Base-by-base conservation (phyloP, 2,113 vertebrate species). In the Okapia johnstoni region DNA sequence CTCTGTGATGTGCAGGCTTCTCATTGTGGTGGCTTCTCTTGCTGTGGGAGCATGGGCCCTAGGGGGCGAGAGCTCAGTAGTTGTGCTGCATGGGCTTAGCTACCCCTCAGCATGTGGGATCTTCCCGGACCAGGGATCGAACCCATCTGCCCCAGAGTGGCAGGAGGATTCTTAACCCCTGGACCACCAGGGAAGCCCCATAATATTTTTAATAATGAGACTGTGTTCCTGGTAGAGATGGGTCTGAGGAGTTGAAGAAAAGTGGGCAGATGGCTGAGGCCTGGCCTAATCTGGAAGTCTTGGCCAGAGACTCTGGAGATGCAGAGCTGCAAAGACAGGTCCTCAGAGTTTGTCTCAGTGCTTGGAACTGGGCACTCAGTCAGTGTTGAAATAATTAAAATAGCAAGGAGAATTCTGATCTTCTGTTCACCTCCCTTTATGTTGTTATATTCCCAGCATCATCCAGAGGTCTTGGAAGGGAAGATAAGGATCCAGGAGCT, bases 21-120 rank as follows among this genome's bases (percentile, higher is more conserved):
- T 25, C n/a, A 13, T 17, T 26, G 21, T 3, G 36, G 21, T 25
- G 36, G 70, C 70, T 43, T 76, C 23, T 76, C 40, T 73, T 2
- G 52, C 10, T 52, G 6, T 43, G 40, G 40, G 40, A 76, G 70
- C 40, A 76, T 1, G 3, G 23, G 40, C 70, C 11, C 12, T 12
- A 14, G 23, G 36, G 40, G 26, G 70, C 0, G 70, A 43, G 70
- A 43, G 23, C 12, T 26, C 12, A 1, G 70, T 40, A 26, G 70
- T 17, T 26, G 7, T 7, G 36, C 23, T 0, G 0, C 3, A 0
- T 76, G 40, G 40, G 40, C 70, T 43, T 76, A 43, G 70, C 70
- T 76, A 21, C 40, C 43, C 70, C 36, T 76, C 23, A 43, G 36
- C 12, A 26, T 43, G 70, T 13, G 40, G 36, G 70, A 76, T 76